Evolutionary conservation across 2,797 vertebrate genomes (phyloP), one percentile per base, ranked within the genome.

Genomic region (Pteropus rufus): DNA sequence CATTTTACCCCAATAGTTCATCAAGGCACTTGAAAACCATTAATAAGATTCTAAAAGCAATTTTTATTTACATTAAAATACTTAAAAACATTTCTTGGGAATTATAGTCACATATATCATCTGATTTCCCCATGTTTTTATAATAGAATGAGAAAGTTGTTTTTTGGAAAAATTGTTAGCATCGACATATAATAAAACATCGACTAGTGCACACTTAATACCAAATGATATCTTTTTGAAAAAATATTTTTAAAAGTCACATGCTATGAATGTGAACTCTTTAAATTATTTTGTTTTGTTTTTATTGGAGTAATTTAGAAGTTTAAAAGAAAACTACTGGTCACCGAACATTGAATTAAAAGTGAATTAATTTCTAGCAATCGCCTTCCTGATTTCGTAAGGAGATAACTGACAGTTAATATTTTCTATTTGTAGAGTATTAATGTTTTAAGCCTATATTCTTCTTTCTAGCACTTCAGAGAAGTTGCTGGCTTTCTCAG

Each of bases 161-260:
- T 87, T 95, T 96, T 64, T 18, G 60, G 26, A 18, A 69, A 76
- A 93, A 93, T 93, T 64, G 82, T 14, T 64, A 89, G 67, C 29
- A 81, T 94, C 34, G 86, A 62, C 11, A 23, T 79, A 84, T 11
- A 92, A 83, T 87, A 39, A 90, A 92, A 93, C 7, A 82, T 12
- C 82, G 75, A 64, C 75, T 10, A 73, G 3, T 49, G 10, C n/a
- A 70, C 16, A 44, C n/a, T 94, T 95, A 89, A 64, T 77, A 49
- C 21, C 73, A 95, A 95, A 62, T 49, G 8, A 26, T 69, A 79
- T 46, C 15, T 60, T 88, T 94, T 73, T 49, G 39, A 19, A 65
- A 67, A 94, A 86, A 46, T 65, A 79, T 26, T 56, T 80, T 69
- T 62, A 54, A 65, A 65, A 34, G 26, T 85, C 31, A 75, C 7